Base-by-base conservation (phyloP, 2,113 vertebrate genomes). In the Otocyon megalotis region DNA sequence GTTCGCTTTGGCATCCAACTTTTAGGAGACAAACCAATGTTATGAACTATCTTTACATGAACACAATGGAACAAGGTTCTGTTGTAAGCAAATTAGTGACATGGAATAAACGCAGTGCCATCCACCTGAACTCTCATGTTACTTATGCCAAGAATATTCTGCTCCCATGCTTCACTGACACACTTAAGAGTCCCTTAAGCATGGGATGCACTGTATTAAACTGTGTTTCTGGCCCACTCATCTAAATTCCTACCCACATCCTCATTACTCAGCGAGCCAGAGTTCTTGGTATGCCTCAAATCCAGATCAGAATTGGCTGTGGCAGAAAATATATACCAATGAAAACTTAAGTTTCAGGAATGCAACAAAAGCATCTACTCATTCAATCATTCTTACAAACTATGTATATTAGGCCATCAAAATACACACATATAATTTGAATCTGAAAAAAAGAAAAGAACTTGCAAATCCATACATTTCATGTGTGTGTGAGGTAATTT, bases 311-410 rank as follows among this genome's bases (percentile, higher is more conserved):
- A 80, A 35, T 24, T 86, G 8, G 15, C 6, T 72, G 3, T 77
- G 4, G 32, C 8, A 35, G 7, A 32, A n/a, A 32, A n/a, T 3
- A 35, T 26, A 71, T 6, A 69, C 5, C 15, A 17, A 69, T 58
- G 17, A 83, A 63, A 71, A 94, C 79, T 43, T 37, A 80, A 62
- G 90, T 94, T 90, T 91, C 2, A 97, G 10, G 10, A 79, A 43
- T 50, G 2, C 35, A 93, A 88, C 22, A 71, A 17, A 72, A 94
- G 20, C 0, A 69, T 15, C 11, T 37, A 65, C 3, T 60, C 60
- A 8, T 92, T 80, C 62, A 58, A 54, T 54, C 6, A 72, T 88
- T 74, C 22, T 65, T 84, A 30, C 2, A 72, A 56, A 35, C 9
- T 53, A 43, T 88, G 26, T 26, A 5, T 79, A 76, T 74, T 81